Conservation (phyloP, 2,888 invertebrate genomes). For the Antheraea yamamai region DNA sequence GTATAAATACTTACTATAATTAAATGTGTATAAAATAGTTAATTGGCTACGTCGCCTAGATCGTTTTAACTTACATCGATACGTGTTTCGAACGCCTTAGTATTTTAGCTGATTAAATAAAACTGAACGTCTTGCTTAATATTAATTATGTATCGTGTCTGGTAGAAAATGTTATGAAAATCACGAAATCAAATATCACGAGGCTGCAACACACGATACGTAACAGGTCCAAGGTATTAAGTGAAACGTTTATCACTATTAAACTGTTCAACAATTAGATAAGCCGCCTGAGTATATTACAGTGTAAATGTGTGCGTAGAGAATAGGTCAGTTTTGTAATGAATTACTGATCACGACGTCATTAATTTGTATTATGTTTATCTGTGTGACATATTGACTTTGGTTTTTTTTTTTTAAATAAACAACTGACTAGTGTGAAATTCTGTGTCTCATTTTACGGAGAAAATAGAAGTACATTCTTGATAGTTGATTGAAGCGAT, state of each 20-base stretch:
- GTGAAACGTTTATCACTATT: not conserved
- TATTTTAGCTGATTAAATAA: not conserved
- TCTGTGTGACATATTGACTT: not conserved
- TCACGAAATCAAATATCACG: not conserved
- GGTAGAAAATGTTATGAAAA: not conserved
- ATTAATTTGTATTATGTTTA: not conserved
- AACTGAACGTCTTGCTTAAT: not conserved
- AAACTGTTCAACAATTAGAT: not conserved
- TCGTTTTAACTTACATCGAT: no score
- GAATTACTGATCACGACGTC: not conserved
- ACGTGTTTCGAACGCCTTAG: no score
- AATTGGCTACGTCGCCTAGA: no score
- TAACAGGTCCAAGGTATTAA: slow-evolving; percentile 1
- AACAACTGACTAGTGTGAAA: not conserved
- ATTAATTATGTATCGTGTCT: not conserved
- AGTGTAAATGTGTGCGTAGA: not conserved
- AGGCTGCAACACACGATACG: not conserved
- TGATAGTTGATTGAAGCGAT: no score
- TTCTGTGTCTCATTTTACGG: not conserved
- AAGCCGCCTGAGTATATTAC: not conserved
- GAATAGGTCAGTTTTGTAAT: slow-evolving; percentile 11
- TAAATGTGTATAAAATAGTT: no score
- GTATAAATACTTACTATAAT: no score
- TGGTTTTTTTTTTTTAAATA: not conserved
- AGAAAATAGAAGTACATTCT: not conserved